Evolutionary conservation across 2,113 vertebrate species (phyloP).

Genomic region (Saccopteryx bilineata): DNA sequence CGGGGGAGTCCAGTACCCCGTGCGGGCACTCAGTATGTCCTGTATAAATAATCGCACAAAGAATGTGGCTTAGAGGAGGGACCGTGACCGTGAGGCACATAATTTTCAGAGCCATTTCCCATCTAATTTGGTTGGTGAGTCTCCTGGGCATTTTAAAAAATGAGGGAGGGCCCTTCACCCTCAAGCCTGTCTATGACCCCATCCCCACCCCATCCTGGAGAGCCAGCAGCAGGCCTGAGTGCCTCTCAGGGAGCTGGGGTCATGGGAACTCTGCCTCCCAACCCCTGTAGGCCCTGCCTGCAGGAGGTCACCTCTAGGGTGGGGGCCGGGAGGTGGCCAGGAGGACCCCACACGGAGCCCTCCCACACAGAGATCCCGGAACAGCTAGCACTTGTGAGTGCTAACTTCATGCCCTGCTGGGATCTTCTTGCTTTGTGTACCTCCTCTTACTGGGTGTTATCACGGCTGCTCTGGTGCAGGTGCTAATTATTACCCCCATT

Average conservation of each 20-base stretch:
- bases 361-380: no score
- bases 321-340: background rate
- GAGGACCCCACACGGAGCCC: background rate
- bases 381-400: background rate
- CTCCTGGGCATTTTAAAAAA: background rate
- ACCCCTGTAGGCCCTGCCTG: background rate
- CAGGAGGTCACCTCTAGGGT: background rate
- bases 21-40: background rate
- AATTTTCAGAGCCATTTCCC: background rate
- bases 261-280: accelerated
- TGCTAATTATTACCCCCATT: background rate
- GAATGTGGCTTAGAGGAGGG: background rate
- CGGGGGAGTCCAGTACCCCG: accelerated
- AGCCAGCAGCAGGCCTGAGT: background rate
- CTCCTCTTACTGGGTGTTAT: background rate
- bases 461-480: background rate
- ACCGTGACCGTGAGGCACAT: background rate
- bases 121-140: background rate
- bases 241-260: background rate
- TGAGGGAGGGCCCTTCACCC: background rate
- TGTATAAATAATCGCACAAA: background rate
- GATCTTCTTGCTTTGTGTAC: no score
- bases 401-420: background rate
- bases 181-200: no score
- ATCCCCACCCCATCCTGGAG: accelerated